Conservation (phyloP, 2,113 vertebrate genomes). For the Eulacestoma nigropectus region DNA sequence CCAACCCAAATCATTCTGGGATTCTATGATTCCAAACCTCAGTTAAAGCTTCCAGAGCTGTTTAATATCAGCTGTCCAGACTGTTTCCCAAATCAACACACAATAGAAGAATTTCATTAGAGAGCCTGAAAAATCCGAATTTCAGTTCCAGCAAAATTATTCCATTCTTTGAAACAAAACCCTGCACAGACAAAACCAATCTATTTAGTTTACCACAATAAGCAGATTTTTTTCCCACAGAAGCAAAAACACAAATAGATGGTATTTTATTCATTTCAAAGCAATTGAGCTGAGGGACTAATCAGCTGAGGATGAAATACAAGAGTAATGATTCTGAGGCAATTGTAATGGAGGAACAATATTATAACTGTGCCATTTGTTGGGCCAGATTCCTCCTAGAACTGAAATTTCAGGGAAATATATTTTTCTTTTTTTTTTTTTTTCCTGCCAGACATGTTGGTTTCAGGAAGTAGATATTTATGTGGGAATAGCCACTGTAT, state of each 20-base stretch:
- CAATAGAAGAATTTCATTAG: neutral
- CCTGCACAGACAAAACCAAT: neutral
- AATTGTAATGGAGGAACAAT: neutral
- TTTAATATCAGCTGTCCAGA: neutral
- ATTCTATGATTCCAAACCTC: neutral
- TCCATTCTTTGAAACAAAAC: constrained; percentile 21
- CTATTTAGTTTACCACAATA: constrained; percentile 31
- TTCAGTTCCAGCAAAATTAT: neutral
- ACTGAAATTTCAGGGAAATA: neutral
- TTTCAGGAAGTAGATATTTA: neutral
- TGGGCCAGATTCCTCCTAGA: neutral
- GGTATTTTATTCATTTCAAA: constrained; percentile 17
- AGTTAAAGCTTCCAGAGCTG: neutral
- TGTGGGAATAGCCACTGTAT: neutral
- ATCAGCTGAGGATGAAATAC: constrained; percentile 41
- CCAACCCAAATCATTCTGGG: neutral
- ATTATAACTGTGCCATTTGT: neutral
- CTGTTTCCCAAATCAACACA: neutral
- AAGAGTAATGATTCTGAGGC: constrained; percentile 34
- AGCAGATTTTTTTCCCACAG: constrained; percentile 16
- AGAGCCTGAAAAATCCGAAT: neutral
- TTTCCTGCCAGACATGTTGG: neutral
- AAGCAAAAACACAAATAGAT: constrained; percentile 21
- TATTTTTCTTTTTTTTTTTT: neutral
- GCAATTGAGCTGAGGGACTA: constrained; percentile 12